phyloP scores from a whole-genome alignment of 2,888 invertebrate species.

The Pseudococcus longispinus region DNA sequence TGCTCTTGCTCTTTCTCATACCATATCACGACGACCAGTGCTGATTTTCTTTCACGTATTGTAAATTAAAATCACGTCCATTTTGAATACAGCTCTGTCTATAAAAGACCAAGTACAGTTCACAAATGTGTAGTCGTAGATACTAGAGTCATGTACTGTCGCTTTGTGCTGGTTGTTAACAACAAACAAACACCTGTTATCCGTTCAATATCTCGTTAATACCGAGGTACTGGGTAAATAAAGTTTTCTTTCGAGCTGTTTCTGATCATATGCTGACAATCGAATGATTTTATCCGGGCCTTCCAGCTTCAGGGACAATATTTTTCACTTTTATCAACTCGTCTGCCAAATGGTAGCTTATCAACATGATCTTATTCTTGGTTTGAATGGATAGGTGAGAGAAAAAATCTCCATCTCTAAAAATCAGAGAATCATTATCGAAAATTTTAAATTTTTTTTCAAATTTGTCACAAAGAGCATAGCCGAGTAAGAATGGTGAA shows the following conservation, averaged over 20 bases:
- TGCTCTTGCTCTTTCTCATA: background rate
- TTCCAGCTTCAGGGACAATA: background rate
- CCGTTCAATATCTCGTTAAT: background rate
- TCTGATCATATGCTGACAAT: background rate
- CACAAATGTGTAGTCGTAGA: background rate
- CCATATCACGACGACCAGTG: background rate
- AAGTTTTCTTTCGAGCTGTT: background rate
- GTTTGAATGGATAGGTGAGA: background rate
- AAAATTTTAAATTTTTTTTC: no score
- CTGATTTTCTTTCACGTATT: background rate
- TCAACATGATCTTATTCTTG: background rate
- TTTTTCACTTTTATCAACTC: background rate
- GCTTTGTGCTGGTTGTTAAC: constrained; percentile 24
- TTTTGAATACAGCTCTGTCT: background rate
- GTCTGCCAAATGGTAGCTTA: background rate
- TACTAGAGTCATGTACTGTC: background rate
- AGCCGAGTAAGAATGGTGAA: no score
- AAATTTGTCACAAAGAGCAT: no score
- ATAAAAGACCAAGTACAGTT: background rate
- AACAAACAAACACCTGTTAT: constrained; percentile 40
- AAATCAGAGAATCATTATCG: no score
- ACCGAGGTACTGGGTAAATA: background rate
- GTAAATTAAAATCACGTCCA: background rate
- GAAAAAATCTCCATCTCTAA: background rate
- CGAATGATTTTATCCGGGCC: background rate